These are phyloP conservation scores for Clanis bilineata DNA, from an alignment of 2,888 invertebrate genomes.

Conservation along the genomic window DNA sequence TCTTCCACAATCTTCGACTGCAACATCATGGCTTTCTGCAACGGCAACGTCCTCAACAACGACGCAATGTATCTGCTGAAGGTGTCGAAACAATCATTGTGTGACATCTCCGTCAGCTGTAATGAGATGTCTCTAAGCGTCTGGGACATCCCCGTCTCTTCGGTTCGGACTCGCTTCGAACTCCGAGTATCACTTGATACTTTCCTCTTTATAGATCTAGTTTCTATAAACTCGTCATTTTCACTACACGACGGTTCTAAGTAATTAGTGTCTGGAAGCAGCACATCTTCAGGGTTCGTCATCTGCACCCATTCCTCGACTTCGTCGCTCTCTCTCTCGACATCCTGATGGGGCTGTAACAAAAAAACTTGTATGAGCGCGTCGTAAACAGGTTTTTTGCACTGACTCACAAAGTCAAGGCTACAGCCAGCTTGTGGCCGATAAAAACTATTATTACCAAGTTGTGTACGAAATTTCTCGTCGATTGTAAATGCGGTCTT, in stretches of 20 bases:
- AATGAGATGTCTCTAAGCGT: conserved; percentile 6
- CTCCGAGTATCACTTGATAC: conserved; percentile 5
- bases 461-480: conserved; percentile 12
- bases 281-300: conserved; percentile 13
- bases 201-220: not conserved
- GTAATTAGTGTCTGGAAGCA: conserved; percentile 7
- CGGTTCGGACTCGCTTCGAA: conserved; percentile 1
- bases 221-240: conserved; percentile 4
- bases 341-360: conserved; percentile 16
- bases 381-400: conserved; percentile 3
- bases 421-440: not conserved
- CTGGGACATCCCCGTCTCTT: conserved; percentile 4
- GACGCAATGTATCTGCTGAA: conserved; percentile 54
- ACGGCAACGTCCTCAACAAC: conserved; percentile 42
- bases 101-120: conserved; percentile 14
- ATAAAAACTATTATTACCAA: conserved; percentile 16
- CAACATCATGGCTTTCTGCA: conserved; percentile 37
- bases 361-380: conserved; percentile 5
- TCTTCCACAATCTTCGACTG: conserved; percentile 43
- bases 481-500: conserved; percentile 41
- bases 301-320: conserved; percentile 21
- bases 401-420: conserved; percentile 26
- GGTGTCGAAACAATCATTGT: conserved; percentile 42
- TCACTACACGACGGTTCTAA: conserved; percentile 18
- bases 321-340: conserved; percentile 13